Percentiles rank a stretch among this genome's conserved stretches.
Conservation (phyloP, 2,888 invertebrate species). For the Sabatieria punctata region DNA sequence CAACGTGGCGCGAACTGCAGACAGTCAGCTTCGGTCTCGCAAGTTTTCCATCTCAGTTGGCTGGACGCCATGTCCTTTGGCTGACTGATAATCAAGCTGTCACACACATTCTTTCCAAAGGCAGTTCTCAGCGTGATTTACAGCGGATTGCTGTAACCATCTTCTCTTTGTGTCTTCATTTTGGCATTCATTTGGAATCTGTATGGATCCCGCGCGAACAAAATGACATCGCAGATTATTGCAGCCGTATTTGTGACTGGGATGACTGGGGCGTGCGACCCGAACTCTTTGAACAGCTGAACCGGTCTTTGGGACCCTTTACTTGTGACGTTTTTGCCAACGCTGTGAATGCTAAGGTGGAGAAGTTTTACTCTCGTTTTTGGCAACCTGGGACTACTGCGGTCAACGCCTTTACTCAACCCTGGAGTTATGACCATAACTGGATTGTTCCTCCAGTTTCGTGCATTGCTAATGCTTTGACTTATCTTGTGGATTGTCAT, state of each 20-base stretch:
- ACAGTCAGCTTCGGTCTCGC: not conserved
- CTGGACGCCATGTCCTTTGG: not conserved
- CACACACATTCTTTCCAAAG: not conserved
- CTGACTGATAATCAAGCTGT: constrained; percentile 2
- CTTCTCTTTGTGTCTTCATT: not conserved
- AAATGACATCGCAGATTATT: not conserved
- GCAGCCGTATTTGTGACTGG: not conserved
- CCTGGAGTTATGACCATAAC: not conserved
- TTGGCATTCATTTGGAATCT: not conserved
- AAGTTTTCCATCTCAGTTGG: not conserved
- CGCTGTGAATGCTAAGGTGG: not conserved
- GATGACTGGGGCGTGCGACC: not conserved
- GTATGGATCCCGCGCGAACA: not conserved
- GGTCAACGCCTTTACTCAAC: not conserved
- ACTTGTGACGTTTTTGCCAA: not conserved
- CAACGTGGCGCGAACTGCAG: not conserved
- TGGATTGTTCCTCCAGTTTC: not conserved
- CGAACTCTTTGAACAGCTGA: not conserved
- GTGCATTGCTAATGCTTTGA: not conserved
- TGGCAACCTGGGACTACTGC: not conserved
- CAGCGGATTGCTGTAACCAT: not conserved
- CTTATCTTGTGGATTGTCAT: not conserved
- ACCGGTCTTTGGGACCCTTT: not conserved
- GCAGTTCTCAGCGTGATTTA: not conserved
- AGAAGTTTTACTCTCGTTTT: not conserved